These are phyloP conservation scores for Oryctolagus cuniculus DNA, from an alignment of 2,113 vertebrate genomes.

Conservation along the genomic window mOryCun1.1 NC_091436.1:59868501-59869000, in stretches of 20 bases:
- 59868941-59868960: constrained; percentile 8
- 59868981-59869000: constrained; percentile 58
- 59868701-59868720: background rate
- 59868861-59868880: background rate
- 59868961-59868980: constrained; percentile 34
- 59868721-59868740: background rate
- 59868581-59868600: background rate
- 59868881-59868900: constrained; percentile 40
- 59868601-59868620: background rate
- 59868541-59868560: background rate
- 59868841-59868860: background rate
- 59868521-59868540: background rate
- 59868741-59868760: background rate
- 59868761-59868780: background rate
- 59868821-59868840: background rate
- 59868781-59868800: background rate
- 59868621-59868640: background rate
- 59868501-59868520: background rate
- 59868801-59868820: background rate
- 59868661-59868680: background rate
- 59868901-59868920: constrained; percentile 50
- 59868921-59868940: constrained; percentile 49
- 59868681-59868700: accelerated
- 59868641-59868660: background rate
- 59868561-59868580: background rate